Base-by-base conservation (phyloP, 92 coral and sea anemone species). In the Blastomussa wellsi region DNA sequence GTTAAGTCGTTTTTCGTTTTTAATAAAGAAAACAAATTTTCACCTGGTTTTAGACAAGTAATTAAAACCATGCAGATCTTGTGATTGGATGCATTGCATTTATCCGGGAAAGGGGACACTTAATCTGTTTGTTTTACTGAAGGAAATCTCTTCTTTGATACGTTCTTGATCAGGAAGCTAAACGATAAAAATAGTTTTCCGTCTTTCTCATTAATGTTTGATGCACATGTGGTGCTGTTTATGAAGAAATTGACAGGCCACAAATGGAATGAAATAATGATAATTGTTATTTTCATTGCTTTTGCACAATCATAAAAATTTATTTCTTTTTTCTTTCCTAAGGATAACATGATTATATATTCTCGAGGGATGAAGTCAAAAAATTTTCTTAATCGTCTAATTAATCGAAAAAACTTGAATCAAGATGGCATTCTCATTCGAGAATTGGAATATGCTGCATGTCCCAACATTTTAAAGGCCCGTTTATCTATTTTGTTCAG, bases 21-120 rank as follows among this genome's bases (percentile, higher is more conserved):
- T 36, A 4, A 26, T 3, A 60, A 60, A 12, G 20, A 22, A 79
- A 79, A 37, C 36, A n/a, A 36, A 52, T 53, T 52, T 79, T 39
- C 72, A 79, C 53, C 52, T 39, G 82, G 10, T 24, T 36, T 39
- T 1, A 60, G 37, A 22, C 38, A 14, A 13, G 72, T 62, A 79
- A 79, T 59, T 79, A 79, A 79, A 62, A 59, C 51, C 82, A 51
- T n/a, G n/a, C n/a, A 55, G 32, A 55, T 57, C 51, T 51, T 20
- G 48, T 60, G 82, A 79, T 79, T 79, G 72, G 82, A 60, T 41
- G 28, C 42, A 79, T 28, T 55, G 42, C 19, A 37, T 60, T 59
- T 22, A 62, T 22, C 42, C 1, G 53, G 39, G 53, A 79, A 38
- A 41, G 20, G 22, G 15, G 52, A 39, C 53, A 38, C 35, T 79